These are phyloP conservation scores for Plestiodon gilberti DNA, from an alignment of 2,113 vertebrate species.

Conservation along the genomic window DNA sequence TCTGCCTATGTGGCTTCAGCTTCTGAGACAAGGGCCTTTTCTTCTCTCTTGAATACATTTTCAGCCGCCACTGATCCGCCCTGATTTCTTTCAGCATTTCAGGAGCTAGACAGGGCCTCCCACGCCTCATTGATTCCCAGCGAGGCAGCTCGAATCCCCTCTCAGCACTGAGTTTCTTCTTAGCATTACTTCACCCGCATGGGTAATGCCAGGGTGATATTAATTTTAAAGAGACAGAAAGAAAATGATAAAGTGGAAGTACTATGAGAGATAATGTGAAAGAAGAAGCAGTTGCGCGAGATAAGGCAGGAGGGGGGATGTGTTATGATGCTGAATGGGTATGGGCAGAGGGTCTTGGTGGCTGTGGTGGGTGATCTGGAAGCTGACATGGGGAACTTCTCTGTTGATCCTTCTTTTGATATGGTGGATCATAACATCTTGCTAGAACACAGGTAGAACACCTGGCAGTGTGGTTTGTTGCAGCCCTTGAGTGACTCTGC, in stretches of 20 bases:
- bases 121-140: constrained; percentile 51
- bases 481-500: neutral
- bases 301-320: neutral
- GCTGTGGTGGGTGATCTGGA: neutral
- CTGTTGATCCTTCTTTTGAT: neutral
- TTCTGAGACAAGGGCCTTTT: neutral
- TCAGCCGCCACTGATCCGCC: neutral
- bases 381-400: neutral
- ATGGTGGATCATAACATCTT: neutral
- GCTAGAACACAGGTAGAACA: neutral
- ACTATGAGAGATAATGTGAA: neutral
- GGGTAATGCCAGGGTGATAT: constrained; percentile 31
- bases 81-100: constrained; percentile 37
- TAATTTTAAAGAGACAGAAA: constrained; percentile 53
- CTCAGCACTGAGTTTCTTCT: constrained; percentile 37
- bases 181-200: constrained; percentile 46
- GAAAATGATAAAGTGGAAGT: neutral
- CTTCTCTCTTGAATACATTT: neutral
- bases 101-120: neutral
- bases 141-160: constrained; percentile 25
- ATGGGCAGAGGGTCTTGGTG: neutral
- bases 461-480: neutral
- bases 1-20: neutral
- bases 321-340: constrained; percentile 4
- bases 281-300: constrained; percentile 13